These are phyloP conservation scores for Papilio protenor DNA, from an alignment of 2,888 invertebrate genomes.

Conservation along the genomic window DNA sequence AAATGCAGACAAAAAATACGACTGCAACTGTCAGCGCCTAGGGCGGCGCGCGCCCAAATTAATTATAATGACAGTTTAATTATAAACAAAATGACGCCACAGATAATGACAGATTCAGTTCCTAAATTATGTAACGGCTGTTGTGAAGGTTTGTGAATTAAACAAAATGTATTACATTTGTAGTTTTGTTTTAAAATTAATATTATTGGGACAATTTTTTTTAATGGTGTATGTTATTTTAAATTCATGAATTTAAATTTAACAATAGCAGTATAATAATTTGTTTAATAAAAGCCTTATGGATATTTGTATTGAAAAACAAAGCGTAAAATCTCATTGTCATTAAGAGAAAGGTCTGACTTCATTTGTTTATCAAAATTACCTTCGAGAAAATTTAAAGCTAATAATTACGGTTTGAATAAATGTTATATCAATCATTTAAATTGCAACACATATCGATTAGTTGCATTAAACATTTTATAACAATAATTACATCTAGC, in stretches of 20 bases:
- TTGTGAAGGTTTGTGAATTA: not conserved
- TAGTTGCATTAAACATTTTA: constrained; percentile 42
- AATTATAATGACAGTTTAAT: constrained; percentile 71
- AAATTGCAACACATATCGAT: constrained; percentile 24
- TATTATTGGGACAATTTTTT: not conserved
- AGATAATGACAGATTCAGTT: constrained; percentile 60
- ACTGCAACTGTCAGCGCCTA: constrained; percentile 64
- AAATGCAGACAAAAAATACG: constrained; percentile 51
- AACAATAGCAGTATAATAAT: no score
- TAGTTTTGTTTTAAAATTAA: no score
- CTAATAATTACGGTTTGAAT: constrained; percentile 2
- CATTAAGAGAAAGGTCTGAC: no score
- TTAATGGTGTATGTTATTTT: not conserved
- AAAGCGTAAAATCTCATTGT: no score
- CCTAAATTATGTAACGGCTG: constrained; percentile 51
- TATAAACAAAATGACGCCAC: constrained; percentile 69
- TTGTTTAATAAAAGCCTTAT: no score
- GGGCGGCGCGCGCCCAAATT: constrained; percentile 68
- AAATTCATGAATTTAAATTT: no score
- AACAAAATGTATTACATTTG: no score
- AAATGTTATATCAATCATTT: constrained; percentile 14
- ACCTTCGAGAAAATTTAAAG: not conserved
- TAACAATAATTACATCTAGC: constrained; percentile 56
- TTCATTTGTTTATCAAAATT: no score
- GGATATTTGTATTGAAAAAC: no score